Evolutionary conservation across 1,140 invertebrate genomes (phyloP), one percentile per base, ranked within the genome.

Genomic region (Charaxes varanes): DNA sequence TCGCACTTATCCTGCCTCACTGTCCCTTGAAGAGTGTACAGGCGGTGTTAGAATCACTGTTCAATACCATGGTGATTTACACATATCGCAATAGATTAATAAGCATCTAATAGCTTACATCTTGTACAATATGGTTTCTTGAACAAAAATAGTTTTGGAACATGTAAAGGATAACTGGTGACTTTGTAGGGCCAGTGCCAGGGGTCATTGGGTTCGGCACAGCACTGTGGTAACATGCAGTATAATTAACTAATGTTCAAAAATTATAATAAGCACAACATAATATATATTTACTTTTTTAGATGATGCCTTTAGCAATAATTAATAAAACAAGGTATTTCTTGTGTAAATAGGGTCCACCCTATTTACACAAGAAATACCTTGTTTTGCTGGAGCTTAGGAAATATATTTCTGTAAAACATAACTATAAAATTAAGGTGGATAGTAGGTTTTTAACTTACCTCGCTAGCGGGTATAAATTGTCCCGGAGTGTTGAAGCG

Each of bases 401-500:
- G n/a, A n/a, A n/a, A n/a, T n/a, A n/a, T n/a, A n/a, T n/a, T n/a
- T n/a, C n/a, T n/a, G n/a, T n/a, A n/a, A n/a, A n/a, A n/a, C n/a
- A n/a, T n/a, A n/a, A n/a, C n/a, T n/a, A n/a, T n/a, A n/a, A n/a
- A n/a, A n/a, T n/a, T n/a, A n/a, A n/a, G n/a, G n/a, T n/a, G n/a
- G n/a, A n/a, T n/a, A n/a, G n/a, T 17, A 16, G 12, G 1, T 21
- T 34, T 18, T 30, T 6, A 27, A 45, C 22, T 70, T 62, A 84
- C 80, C 62, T 71, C 63, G 26, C 43, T 54, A 4, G 62, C 56
- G 6, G 73, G 40, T 4, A 82, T 63, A 41, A 79, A 82, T 7
- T 65, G 62, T 6, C 78, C 72, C 0, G 67, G 41, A 1, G 48
- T 68, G 40, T 77, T 80, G 49, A 62, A 79, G 14, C 78, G 64